A percentile compares a stretch with the other conserved stretches of the same genome.
phyloP scores from a whole-genome alignment of 2,113 vertebrate genomes.

The Argyrosomus japonicus region DNA sequence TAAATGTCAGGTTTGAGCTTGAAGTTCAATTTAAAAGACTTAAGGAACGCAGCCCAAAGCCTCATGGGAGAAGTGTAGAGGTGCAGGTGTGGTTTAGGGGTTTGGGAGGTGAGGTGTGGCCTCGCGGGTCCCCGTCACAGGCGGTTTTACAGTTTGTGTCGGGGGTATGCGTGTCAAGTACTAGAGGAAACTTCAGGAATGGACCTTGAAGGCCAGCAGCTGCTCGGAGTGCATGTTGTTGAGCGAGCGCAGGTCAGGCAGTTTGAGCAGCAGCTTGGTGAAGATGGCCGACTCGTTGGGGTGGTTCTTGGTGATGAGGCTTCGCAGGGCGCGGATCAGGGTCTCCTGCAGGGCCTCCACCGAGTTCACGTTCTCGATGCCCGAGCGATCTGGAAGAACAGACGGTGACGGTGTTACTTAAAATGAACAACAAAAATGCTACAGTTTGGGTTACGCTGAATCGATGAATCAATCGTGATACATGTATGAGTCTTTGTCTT shows the following conservation, averaged over 20 bases:
- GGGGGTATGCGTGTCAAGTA: conserved; percentile 10
- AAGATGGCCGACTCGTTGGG: conserved; percentile 95
- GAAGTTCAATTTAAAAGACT: conserved; percentile 8
- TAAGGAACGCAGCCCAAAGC: neutral
- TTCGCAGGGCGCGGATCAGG: conserved; percentile 92
- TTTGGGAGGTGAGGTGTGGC: neutral
- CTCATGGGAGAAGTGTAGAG: neutral
- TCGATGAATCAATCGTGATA: no score
- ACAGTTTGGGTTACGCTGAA: no score
- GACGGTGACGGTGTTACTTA: neutral
- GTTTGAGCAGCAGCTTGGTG: conserved; percentile 95
- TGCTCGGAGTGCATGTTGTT: conserved; percentile 99
- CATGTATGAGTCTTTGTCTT: no score
- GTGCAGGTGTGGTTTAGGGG: conserved; percentile 19
- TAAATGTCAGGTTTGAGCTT: conserved; percentile 18
- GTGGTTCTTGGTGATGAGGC: conserved; percentile 95
- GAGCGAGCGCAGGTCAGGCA: conserved; percentile 96
- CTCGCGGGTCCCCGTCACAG: conserved; percentile 11
- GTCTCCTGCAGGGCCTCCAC: conserved; percentile 97
- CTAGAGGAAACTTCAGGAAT: conserved; percentile 85
- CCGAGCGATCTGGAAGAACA: conserved; percentile 89
- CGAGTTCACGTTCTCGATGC: conserved; percentile 95
- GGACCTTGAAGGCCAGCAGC: conserved; percentile 97
- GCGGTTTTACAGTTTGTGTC: neutral
- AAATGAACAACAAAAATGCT: neutral